Base-by-base conservation (phyloP, 1,140 invertebrate genomes). In the Bombus consobrinus region DNA sequence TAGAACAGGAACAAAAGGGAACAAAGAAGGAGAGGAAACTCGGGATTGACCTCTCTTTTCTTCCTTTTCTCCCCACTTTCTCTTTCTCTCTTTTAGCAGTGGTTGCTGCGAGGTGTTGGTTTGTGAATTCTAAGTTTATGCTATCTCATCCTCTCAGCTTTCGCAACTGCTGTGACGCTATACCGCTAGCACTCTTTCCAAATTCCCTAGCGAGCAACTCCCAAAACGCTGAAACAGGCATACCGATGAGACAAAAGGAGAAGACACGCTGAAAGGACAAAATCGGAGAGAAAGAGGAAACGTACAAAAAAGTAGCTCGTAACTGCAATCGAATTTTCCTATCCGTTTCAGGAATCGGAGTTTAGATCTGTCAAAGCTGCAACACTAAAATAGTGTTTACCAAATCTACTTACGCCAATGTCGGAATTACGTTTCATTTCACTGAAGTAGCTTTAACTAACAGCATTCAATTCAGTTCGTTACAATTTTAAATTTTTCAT, bases 121-220 rank as follows among this genome's bases (percentile, higher is more conserved):
- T 93, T 91, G 92, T 92, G 93, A 94, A 94, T 94, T 91, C 91
- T 92, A 93, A 94, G 91, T 93, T 93, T 92, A 91, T 93, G 92
- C 92, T 93, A 92, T 92, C 93, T 92, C 80, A 80, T 72, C 73
- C 86, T 87, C 83, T 25, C 59, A 43, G 72, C 32, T 78, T 80
- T 87, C 41, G 66, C 76, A 77, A 85, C 62, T 84, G 73, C 88
- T 78, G 83, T 84, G 85, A 90, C 89, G 89, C 88, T 80, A 85
- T 82, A 59, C 86, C 68, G 75, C 57, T 76, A 88, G 80, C 86
- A 74, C 89, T 85, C 86, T 89, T 89, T 88, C 86, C 86, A 86
- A 90, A 90, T 87, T 86, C 74, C 88, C 79, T 75, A 76, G 83
- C 78, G 59, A 76, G 75, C 78, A 83, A 85, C 88, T 86, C 87